Base-by-base conservation (phyloP, 1,140 invertebrate species). In the Odontomachus brunneus region DNA sequence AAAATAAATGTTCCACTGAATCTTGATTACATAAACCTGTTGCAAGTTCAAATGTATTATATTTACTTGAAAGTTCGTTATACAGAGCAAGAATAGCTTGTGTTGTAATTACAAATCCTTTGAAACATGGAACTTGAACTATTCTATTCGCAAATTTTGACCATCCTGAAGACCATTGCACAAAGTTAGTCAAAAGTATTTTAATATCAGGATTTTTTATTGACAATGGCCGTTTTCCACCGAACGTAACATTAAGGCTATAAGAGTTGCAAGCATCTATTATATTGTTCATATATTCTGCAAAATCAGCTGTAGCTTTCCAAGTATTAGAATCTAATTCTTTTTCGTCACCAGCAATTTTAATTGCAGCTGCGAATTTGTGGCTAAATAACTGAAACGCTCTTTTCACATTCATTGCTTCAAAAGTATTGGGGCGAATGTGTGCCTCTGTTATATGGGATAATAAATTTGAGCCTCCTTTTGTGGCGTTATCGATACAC, bases 391-490 rank as follows among this genome's bases (percentile, higher is more conserved):
- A 22, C 33, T 71, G 29, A 33, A 71, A 71, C 0, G 26, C 24
- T 33, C 51, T 71, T 71, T 71, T 71, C 0, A 71, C 67, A 55
- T 71, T 71, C n/a, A 71, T 71, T 0, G 67, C 17, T 15, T 71
- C 67, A 49, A 71, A 55, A 55, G 2, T 3, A 33, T 33, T 60
- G 2, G 57, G 57, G 1, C 24, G 14, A 60, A 60, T 60, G 24
- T 60, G 57, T 12, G 57, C 57, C 15, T 24, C 12, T 3, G 24
- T 60, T 22, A 57, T 60, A 4, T 29, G 24, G 5, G 57, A 60
- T 12, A 60, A 60, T 22, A 60, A 60, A 60, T 60, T 60, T 5
- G 57, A 29, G 15, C 57, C 24, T 24, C 24, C 24, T 60, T 60
- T 15, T 4, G 57, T 15, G 4, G 24, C 14, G 5, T 33, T 33